Conservation (phyloP, 2,797 vertebrate genomes). For the Urosaurus nigricauda region DNA sequence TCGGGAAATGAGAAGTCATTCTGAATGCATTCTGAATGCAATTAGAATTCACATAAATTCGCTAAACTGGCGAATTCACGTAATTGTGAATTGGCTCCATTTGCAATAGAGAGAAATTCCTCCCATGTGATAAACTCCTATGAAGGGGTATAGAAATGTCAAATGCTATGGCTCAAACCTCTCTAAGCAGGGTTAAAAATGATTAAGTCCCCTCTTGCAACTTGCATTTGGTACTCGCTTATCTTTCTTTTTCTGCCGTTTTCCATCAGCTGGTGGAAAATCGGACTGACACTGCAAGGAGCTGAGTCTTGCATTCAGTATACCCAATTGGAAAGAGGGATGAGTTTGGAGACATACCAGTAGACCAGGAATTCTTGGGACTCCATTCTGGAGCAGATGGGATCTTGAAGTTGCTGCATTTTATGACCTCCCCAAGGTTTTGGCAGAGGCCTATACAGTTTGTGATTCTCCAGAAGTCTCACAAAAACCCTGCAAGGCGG, state of each 20-base stretch:
- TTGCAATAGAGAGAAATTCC: no score
- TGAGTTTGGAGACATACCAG: no score
- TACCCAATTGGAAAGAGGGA: neutral
- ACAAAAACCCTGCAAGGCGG: neutral
- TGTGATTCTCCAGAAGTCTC: neutral
- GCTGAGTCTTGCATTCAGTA: neutral
- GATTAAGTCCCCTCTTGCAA: no score
- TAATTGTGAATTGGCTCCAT: no score
- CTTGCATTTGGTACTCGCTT: neutral
- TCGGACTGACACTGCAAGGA: neutral
- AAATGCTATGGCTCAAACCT: neutral
- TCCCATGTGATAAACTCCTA: no score
- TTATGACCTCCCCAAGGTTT: neutral
- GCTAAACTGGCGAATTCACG: no score
- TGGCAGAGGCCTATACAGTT: neutral
- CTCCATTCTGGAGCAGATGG: neutral
- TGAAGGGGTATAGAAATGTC: no score
- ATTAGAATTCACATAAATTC: no score
- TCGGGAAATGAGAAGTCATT: no score
- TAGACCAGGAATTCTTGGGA: neutral
- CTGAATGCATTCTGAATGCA: no score
- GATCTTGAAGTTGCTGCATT: no score
- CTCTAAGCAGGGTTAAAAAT: neutral
- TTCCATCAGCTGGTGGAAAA: neutral
- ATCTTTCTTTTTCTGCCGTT: neutral